Base-by-base conservation (phyloP, 1,140 invertebrate species). In the Tetramorium simillimum region DNA sequence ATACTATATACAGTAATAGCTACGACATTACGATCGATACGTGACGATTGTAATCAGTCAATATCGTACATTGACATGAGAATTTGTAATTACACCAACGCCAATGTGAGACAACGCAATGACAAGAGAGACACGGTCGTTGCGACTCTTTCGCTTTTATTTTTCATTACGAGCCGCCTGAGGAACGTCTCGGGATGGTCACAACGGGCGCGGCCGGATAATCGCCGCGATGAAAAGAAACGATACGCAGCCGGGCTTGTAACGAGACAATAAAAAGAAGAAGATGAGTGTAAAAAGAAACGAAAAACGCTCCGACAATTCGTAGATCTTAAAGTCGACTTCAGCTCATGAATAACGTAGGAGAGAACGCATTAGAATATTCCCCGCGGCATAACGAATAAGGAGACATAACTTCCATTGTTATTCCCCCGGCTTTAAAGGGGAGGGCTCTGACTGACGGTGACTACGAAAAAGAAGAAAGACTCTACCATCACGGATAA, bases 301-400 rank as follows among this genome's bases (percentile, higher is more conserved):
- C 37, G 72, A 60, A 82, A 67, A 87, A 69, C 77, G 88, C 67
- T 46, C 88, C 60, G 73, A 75, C 89, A 87, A 91, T 91, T 84
- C 87, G 86, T 89, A 87, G 86, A 89, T 87, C 72, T 73, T 82
- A 75, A 85, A 88, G 88, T 76, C 76, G 86, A 76, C 76, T 84
- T 90, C 69, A 76, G 49, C 88, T 92, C 90, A 92, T 92, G 92
- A 92, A 92, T 92, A 92, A 92, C 88, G 89, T 84, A 89, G 85
- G 53, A 75, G 51, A 51, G 86, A 58, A 88, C 70, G 81, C 89
- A 91, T 92, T 92, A 92, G 91, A 92, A 92, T 92, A 92, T 92
- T 90, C 90, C 85, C 72, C 21, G 58, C 58, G 53, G 86, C 60
- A 91, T 92, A 92, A 92, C 86, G 88, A 92, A 85, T 91, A 90